Evolutionary conservation across 2,888 invertebrate species (phyloP).

Genomic region (Mesoligia furuncula): DNA sequence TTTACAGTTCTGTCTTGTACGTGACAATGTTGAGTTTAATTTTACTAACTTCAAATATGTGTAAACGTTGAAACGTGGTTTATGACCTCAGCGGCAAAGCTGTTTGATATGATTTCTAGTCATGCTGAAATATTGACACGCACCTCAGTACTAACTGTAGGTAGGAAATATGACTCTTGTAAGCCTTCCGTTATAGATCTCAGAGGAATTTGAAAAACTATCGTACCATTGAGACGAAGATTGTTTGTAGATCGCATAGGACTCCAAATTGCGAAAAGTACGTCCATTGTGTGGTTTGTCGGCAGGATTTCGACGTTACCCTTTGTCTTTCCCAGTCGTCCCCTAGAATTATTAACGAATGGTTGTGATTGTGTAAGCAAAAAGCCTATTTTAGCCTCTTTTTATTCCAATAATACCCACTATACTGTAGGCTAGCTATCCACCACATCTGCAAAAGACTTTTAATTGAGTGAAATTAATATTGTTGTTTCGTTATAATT

Average conservation of each 20-base stretch:
- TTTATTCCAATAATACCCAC: not conserved
- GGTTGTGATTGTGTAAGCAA: not conserved
- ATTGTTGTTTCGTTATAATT: not conserved
- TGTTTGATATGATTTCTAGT: slow-evolving; percentile 46
- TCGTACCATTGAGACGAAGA: not conserved
- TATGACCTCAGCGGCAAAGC: slow-evolving; percentile 44
- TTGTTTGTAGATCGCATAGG: not conserved
- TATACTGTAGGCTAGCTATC: not conserved
- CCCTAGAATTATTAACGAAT: not conserved
- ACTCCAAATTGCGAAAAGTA: not conserved
- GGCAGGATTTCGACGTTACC: not conserved
- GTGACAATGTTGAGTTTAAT: slow-evolving; percentile 51
- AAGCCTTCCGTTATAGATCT: not conserved
- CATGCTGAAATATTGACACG: slow-evolving; percentile 40
- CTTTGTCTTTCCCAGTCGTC: not conserved
- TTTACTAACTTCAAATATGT: slow-evolving; percentile 51
- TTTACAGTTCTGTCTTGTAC: slow-evolving; percentile 45
- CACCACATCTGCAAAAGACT: not conserved
- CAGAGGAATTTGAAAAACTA: not conserved
- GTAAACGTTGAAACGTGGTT: slow-evolving; percentile 44
- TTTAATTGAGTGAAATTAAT: not conserved
- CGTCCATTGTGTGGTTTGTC: not conserved
- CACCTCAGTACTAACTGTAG: not conserved
- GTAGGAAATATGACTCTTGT: not conserved
- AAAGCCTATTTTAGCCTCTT: too few species aligned